phyloP scores from a whole-genome alignment of 2,113 vertebrate genomes.

The Esox niger region DNA sequence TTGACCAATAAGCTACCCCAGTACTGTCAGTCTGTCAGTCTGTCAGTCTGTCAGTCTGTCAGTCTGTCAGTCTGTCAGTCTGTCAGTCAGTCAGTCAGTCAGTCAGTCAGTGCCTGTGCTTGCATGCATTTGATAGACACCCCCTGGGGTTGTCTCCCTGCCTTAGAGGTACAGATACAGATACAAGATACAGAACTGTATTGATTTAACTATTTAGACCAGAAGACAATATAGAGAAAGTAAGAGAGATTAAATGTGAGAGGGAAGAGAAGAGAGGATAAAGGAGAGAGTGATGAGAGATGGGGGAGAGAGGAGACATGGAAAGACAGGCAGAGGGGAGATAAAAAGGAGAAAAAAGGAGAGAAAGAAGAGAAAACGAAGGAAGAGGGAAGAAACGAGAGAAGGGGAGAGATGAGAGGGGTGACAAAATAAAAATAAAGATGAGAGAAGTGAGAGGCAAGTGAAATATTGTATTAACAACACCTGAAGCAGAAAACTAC shows the following conservation, averaged over 20 bases:
- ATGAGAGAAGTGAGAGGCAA: too few species aligned
- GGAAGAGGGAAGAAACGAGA: neutral
- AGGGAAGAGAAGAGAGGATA: conserved; percentile 56
- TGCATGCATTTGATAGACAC: conserved; percentile 6
- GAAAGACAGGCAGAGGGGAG: neutral
- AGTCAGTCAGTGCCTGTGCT: conserved; percentile 16
- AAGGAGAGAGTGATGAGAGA: conserved; percentile 41
- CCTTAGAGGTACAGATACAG: conserved; percentile 35
- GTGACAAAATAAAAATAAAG: conserved; percentile 39
- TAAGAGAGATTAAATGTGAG: conserved; percentile 61
- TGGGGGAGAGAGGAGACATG: conserved; percentile 39
- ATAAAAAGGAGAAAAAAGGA: neutral
- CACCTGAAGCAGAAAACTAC: too few species aligned
- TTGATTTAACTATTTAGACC: too few species aligned
- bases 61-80: neutral
- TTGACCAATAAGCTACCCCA: too few species aligned
- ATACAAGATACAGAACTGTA: too few species aligned
- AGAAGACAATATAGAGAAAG: too few species aligned
- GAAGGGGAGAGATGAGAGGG: neutral
- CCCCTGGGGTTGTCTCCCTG: conserved; percentile 30
- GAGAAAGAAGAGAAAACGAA: neutral
- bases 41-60: neutral
- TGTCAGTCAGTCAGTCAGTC: neutral
- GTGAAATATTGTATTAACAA: too few species aligned
- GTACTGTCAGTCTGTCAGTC: neutral